phyloP scores from a whole-genome alignment of 2,888 invertebrate species.

The Drosophila anceps region DNA sequence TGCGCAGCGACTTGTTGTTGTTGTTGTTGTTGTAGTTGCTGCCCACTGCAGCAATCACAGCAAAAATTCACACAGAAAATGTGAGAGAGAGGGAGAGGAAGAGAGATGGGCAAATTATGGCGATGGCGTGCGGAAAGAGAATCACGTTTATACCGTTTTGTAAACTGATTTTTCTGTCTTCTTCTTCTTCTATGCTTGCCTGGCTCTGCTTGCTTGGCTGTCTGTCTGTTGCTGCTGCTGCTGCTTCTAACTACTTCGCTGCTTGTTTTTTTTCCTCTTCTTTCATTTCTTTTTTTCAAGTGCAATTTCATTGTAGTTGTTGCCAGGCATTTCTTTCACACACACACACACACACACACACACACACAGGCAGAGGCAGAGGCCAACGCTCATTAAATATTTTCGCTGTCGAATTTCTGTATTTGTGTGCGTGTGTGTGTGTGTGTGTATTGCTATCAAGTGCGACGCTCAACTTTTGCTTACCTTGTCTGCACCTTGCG shows the following conservation, averaged over 20 bases:
- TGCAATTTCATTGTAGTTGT: slow-evolving; percentile 65
- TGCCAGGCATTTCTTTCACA: slow-evolving; percentile 43
- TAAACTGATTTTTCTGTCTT: slow-evolving; percentile 74
- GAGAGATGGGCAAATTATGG: slow-evolving; percentile 37
- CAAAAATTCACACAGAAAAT: slow-evolving; percentile 44
- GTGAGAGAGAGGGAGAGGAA: background rate
- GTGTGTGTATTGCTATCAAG: slow-evolving; percentile 64
- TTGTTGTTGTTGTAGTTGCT: slow-evolving; percentile 21
- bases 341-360: slow-evolving; percentile 26
- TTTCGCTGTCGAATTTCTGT: slow-evolving; percentile 70
- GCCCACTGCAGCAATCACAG: slow-evolving; percentile 26
- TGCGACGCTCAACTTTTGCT: slow-evolving; percentile 65
- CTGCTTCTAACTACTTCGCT: slow-evolving; percentile 31
- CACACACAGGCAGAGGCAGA: slow-evolving; percentile 12
- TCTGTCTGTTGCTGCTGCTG: slow-evolving; percentile 4
- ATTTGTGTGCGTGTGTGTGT: slow-evolving; percentile 25
- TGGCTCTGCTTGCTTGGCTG: slow-evolving; percentile 8
- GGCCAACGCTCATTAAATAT: slow-evolving; percentile 72
- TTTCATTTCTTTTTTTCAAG: slow-evolving; percentile 60
- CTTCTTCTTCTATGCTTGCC: slow-evolving; percentile 40
- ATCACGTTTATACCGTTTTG: slow-evolving; percentile 81
- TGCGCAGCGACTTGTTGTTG: slow-evolving; percentile 28
- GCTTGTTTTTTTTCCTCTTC: slow-evolving; percentile 14
- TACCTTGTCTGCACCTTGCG: slow-evolving; percentile 78
- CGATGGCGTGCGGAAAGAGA: slow-evolving; percentile 67